These are phyloP conservation scores for Mythimna albipuncta DNA, from an alignment of 2,888 invertebrate genomes.

Conservation along the genomic window DNA sequence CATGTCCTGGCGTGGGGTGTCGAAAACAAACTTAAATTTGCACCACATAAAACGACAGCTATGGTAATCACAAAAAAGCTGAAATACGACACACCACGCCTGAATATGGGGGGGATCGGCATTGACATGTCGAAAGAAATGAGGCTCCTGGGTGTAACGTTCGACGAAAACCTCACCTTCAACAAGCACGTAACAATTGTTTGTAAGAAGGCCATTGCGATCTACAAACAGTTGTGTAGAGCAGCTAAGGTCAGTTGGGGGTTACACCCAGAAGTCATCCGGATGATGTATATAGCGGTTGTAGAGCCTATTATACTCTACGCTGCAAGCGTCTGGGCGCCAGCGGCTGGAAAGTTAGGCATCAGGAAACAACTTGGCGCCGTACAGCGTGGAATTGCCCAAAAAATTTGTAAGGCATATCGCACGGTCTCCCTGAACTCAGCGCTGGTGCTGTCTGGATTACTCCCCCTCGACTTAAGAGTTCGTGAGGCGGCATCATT, in stretches of 20 bases:
- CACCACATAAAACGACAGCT: no score
- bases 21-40: no score
- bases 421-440: constrained; percentile 41
- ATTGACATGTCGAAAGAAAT: constrained; percentile 26
- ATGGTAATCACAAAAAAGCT: no score
- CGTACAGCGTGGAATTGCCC: constrained; percentile 37
- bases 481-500: neutral
- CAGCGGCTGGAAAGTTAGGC: constrained; percentile 13
- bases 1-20: no score
- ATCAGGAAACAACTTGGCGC: constrained; percentile 3
- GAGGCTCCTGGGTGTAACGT: constrained; percentile 43
- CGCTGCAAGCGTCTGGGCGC: constrained; percentile 44
- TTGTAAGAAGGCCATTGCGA: neutral
- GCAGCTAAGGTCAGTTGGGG: neutral
- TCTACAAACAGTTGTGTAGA: constrained; percentile 6
- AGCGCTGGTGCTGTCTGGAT: neutral
- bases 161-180: constrained; percentile 25
- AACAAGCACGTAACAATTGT: neutral
- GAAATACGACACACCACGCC: no score
- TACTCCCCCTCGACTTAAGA: constrained; percentile 2
- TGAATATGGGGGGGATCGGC: neutral
- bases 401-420: constrained; percentile 42
- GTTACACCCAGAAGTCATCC: neutral
- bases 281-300: neutral
- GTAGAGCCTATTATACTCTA: constrained; percentile 36